A percentile compares a stretch with the other conserved stretches of the same genome.
phyloP scores from a whole-genome alignment of 1,140 invertebrate genomes.

The Limonius californicus region DNA sequence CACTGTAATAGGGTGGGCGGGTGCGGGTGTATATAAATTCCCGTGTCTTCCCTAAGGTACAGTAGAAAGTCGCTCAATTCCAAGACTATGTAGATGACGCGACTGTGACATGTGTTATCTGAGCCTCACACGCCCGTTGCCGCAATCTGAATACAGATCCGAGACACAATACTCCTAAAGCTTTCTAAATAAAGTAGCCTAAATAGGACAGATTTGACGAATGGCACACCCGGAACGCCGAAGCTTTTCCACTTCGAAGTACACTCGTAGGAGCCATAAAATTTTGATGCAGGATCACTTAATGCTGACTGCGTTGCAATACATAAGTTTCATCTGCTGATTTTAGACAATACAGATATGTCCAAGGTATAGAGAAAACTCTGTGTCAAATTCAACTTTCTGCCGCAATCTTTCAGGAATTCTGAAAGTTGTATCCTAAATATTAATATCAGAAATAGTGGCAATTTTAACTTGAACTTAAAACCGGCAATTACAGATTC shows the following conservation, averaged over 20 bases:
- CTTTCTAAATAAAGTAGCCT: conserved; percentile 15
- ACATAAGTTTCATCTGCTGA: not conserved
- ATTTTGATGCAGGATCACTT: conserved; percentile 2
- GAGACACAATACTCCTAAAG: conserved; percentile 5
- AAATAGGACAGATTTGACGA: conserved; percentile 17
- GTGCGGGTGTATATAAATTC: not conserved
- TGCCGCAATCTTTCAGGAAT: too few relatives aligned
- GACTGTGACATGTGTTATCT: conserved; percentile 14
- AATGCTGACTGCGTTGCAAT: not conserved
- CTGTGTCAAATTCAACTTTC: too few relatives aligned
- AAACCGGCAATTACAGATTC: too few relatives aligned
- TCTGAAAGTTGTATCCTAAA: too few relatives aligned
- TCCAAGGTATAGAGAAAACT: too few relatives aligned
- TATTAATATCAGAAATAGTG: too few relatives aligned
- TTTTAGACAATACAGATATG: not conserved
- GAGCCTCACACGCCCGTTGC: conserved; percentile 2
- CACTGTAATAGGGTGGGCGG: conserved; percentile 1
- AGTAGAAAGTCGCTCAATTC: conserved; percentile 13
- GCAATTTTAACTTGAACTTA: too few relatives aligned
- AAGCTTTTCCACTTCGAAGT: not conserved
- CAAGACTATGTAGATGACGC: not conserved
- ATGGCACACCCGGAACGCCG: not conserved
- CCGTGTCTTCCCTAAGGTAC: conserved; percentile 11
- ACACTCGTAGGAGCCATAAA: conserved; percentile 13
- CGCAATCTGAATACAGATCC: conserved; percentile 13